These are phyloP conservation scores for Zenarchopterus dispar DNA, from an alignment of 2,797 vertebrate genomes.

Conservation along the genomic window DNA sequence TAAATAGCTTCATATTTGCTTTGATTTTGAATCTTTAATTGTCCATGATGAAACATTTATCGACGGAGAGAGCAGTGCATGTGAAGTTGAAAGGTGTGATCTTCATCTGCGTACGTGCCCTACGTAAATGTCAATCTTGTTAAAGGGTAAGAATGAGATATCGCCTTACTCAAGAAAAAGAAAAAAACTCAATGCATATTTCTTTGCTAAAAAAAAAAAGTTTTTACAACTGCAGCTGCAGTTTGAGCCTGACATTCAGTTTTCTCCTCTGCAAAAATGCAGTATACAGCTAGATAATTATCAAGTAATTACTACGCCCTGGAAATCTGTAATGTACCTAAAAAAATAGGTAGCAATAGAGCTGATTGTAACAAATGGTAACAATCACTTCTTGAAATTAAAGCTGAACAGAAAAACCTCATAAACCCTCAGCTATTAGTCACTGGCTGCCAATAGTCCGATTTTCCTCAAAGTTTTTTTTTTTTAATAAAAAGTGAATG, in stretches of 20 bases:
- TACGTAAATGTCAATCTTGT: too few species aligned
- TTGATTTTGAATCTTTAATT: slow-evolving; percentile 25
- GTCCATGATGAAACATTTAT: slow-evolving; percentile 6
- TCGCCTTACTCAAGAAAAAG: too few species aligned
- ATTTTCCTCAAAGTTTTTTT: not conserved
- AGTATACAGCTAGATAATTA: too few species aligned
- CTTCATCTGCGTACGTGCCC: not conserved
- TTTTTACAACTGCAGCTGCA: not conserved
- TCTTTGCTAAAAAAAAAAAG: not conserved
- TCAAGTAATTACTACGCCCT: too few species aligned
- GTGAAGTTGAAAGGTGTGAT: not conserved
- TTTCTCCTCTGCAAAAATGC: too few species aligned
- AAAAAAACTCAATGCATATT: not conserved
- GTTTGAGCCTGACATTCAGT: too few species aligned
- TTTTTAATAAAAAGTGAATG: too few species aligned
- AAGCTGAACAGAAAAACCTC: not conserved
- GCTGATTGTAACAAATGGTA: not conserved
- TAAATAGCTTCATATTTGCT: slow-evolving; percentile 80
- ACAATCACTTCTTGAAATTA: not conserved
- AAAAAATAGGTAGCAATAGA: not conserved
- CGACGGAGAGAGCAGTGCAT: not conserved
- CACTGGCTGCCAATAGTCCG: not conserved
- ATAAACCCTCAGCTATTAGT: not conserved
- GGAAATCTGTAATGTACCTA: not conserved
- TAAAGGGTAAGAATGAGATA: not conserved